Conservation (phyloP, 2,888 invertebrate species). For the Hyposoter didymator region DNA sequence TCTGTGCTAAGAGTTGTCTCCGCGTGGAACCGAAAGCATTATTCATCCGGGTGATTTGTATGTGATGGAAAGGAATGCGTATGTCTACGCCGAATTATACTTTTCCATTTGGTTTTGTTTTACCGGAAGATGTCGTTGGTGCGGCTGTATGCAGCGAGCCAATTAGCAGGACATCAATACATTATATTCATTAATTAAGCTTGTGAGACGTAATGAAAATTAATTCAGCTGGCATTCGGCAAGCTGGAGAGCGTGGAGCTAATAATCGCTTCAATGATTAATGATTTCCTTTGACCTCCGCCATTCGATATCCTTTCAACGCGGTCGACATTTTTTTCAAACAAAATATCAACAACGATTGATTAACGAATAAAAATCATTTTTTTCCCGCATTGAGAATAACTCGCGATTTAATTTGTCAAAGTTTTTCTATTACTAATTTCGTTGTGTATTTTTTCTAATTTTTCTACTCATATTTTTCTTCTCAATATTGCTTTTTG, state of each 20-base stretch:
- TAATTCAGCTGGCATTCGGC: neutral
- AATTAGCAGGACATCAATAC: constrained; percentile 29
- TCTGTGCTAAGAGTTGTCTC: constrained; percentile 22
- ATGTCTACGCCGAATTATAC: constrained; percentile 40
- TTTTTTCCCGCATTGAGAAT: neutral
- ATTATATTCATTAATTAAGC: constrained; percentile 1
- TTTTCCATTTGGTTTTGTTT: constrained; percentile 43
- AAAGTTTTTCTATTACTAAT: neutral
- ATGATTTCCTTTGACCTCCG: neutral
- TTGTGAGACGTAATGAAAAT: constrained; percentile 1
- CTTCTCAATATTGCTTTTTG: constrained; percentile 18
- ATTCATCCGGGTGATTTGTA: constrained; percentile 71
- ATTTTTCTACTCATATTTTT: neutral
- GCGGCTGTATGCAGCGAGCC: neutral
- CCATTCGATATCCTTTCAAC: neutral
- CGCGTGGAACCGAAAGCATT: constrained; percentile 58
- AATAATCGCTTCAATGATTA: neutral
- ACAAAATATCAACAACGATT: neutral
- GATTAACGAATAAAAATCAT: neutral
- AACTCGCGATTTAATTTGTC: neutral
- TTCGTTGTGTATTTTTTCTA: too few relatives aligned
- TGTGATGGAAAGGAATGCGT: constrained; percentile 50
- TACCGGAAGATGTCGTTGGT: constrained; percentile 34
- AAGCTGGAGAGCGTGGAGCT: neutral
- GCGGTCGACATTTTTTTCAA: neutral